Conservation (phyloP, 2,888 invertebrate species). For the Aleiodes testaceus region DNA sequence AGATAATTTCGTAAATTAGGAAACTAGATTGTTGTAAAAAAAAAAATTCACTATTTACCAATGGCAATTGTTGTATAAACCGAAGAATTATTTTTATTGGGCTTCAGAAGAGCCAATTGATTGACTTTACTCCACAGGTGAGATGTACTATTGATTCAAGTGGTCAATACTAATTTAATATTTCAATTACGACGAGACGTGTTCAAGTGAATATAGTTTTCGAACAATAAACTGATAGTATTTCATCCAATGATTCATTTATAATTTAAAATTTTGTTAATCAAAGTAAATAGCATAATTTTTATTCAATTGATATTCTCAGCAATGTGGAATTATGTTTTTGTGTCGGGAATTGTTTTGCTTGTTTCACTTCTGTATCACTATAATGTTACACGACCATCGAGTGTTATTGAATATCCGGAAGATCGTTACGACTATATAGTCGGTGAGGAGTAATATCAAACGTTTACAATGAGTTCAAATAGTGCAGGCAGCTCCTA, state of each 20-base stretch:
- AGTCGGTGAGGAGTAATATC: constrained; percentile 60
- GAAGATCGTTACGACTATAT: constrained; percentile 66
- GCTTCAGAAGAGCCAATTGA: constrained; percentile 25
- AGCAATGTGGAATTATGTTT: constrained; percentile 65
- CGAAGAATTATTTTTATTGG: constrained; percentile 17
- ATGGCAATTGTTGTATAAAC: background rate
- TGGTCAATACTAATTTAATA: constrained; percentile 66
- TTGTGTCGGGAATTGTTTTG: constrained; percentile 58
- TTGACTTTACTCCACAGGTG: background rate
- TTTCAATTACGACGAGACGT: constrained; percentile 58
- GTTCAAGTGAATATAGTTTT: constrained; percentile 42
- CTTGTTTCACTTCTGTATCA: constrained; percentile 63
- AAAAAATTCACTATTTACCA: too few relatives aligned
- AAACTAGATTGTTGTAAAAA: too few relatives aligned
- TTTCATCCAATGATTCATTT: constrained; percentile 38
- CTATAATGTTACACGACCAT: constrained; percentile 58
- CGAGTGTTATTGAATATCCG: constrained; percentile 62
- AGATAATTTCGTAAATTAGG: too few relatives aligned
- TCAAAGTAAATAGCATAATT: constrained; percentile 15
- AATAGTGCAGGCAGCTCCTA: background rate
- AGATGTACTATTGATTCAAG: constrained; percentile 56
- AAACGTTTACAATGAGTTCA: constrained; percentile 4
- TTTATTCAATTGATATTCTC: background rate
- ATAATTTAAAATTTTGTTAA: constrained; percentile 34
- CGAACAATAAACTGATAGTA: constrained; percentile 38